A percentile compares a stretch with the other conserved stretches of the same genome.
These are phyloP conservation scores for Danaus melanippus DNA, from an alignment of 1,140 invertebrate genomes.

Conservation along the genomic window DNA sequence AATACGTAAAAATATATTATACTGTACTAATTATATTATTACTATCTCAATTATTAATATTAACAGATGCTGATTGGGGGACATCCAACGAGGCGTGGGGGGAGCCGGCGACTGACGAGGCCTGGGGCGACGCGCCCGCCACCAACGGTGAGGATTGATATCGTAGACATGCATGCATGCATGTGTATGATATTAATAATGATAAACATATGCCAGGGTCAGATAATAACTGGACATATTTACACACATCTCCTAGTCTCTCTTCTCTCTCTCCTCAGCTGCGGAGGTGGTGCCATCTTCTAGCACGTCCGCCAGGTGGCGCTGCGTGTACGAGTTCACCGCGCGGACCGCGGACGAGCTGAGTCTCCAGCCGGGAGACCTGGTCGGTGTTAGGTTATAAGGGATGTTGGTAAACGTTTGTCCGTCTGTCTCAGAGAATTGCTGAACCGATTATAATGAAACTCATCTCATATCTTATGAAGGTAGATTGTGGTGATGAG, in stretches of 20 bases:
- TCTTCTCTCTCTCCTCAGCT: constrained; percentile 16
- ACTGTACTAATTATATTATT: too few species aligned
- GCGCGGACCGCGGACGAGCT: constrained; percentile 95
- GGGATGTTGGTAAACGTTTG: not conserved
- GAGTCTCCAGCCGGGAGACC: constrained; percentile 93
- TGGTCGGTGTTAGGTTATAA: constrained; percentile 74
- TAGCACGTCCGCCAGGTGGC: constrained; percentile 75
- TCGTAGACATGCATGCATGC: not conserved
- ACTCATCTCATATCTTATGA: too few species aligned
- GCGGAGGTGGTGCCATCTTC: constrained; percentile 29
- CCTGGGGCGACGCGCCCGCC: constrained; percentile 44
- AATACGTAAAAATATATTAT: too few species aligned
- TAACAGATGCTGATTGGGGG: constrained; percentile 55
- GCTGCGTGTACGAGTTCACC: constrained; percentile 94
- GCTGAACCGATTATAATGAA: too few species aligned
- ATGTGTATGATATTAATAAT: too few species aligned
- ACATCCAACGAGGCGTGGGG: constrained; percentile 46
- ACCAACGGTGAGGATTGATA: constrained; percentile 33
- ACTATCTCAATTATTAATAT: too few species aligned
- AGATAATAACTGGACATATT: too few species aligned
- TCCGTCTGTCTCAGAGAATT: too few species aligned
- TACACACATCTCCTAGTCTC: too few species aligned
- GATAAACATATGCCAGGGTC: too few species aligned
- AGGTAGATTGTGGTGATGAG: too few species aligned
- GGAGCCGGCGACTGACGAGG: constrained; percentile 29